These are phyloP conservation scores for Perizoma affinitatum DNA, from an alignment of 2,888 invertebrate genomes.

Conservation along the genomic window DNA sequence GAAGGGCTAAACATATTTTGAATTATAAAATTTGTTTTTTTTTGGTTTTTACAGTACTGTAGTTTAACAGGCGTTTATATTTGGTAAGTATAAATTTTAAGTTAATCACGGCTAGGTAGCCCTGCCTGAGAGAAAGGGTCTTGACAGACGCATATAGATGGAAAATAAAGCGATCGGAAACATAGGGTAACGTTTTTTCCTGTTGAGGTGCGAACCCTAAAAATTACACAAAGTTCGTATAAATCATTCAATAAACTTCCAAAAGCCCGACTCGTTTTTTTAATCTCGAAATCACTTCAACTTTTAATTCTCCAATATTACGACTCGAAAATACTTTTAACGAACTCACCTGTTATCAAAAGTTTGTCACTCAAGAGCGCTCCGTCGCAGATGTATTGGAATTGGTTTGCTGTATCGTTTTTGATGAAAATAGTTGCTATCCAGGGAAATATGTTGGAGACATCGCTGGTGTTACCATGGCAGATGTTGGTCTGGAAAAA, in stretches of 20 bases:
- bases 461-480: conserved; percentile 28
- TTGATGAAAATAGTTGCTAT: conserved; percentile 66
- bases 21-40: too few relatives aligned
- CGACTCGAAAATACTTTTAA: conserved; percentile 17
- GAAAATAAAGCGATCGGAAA: background rate
- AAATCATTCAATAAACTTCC: conserved; percentile 6
- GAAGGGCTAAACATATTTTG: too few relatives aligned
- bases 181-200: background rate
- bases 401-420: conserved; percentile 57
- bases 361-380: conserved; percentile 54
- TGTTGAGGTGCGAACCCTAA: background rate
- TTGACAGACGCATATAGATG: too few relatives aligned
- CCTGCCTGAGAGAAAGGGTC: too few relatives aligned
- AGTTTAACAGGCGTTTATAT: too few relatives aligned
- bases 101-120: too few relatives aligned
- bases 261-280: conserved; percentile 7
- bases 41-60: too few relatives aligned
- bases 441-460: conserved; percentile 63
- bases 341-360: conserved; percentile 61
- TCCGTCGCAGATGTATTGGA: conserved; percentile 71
- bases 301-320: conserved; percentile 18
- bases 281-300: conserved; percentile 15
- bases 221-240: conserved; percentile 6
- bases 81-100: too few relatives aligned
- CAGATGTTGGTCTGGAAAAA: conserved; percentile 28